Base-by-base conservation (phyloP, 2,797 vertebrate species). In the Esox masquinongy region DNA sequence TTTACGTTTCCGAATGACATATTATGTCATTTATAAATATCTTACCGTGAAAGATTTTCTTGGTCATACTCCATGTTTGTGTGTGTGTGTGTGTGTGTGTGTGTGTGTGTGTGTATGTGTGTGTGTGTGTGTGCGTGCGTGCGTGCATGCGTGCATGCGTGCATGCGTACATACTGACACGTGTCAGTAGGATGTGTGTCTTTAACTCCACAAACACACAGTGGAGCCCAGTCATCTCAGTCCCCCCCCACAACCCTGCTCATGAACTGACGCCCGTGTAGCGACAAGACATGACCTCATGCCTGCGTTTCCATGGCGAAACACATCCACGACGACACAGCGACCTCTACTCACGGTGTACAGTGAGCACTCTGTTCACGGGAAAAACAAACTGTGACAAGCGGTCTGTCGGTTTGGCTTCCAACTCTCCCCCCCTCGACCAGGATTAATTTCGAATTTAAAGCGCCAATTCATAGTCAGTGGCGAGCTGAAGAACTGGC, bases 391-490 rank as follows among this genome's bases (percentile, higher is more conserved):
- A 69, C 73, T 73, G 51, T 75, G 78, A 88, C 85, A 81, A 70
- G 77, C 72, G 1, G 78, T 74, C 77, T 77, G 78, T 80, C 79
- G 71, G 83, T 82, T 74, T 77, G 68, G 49, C 0, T 0, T 15
- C 67, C 73, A 74, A 11, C 69, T 34, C 51, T 14, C 72, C 50
- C 59, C 78, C 77, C 49, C 83, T 50, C 68, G 74, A 82, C 74
- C 47, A 74, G 74, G 79, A 78, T 73, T 68, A 8, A 77, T 87
- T 77, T 76, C 82, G 84, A 74, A 83, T 74, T 79, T 81, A 84
- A 88, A 82, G 80, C 71, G 34, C 53, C 49, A 56, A 84, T 88
- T 88, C 82, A 86, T 88, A 68, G 70, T 6, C 66, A 72, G 29
- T 0, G 15, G 72, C 36, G 82, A 29, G 22, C 31, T 70, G 68